Base-by-base conservation (phyloP, 2,888 invertebrate species). In the Himalopsyche anomala region DNA sequence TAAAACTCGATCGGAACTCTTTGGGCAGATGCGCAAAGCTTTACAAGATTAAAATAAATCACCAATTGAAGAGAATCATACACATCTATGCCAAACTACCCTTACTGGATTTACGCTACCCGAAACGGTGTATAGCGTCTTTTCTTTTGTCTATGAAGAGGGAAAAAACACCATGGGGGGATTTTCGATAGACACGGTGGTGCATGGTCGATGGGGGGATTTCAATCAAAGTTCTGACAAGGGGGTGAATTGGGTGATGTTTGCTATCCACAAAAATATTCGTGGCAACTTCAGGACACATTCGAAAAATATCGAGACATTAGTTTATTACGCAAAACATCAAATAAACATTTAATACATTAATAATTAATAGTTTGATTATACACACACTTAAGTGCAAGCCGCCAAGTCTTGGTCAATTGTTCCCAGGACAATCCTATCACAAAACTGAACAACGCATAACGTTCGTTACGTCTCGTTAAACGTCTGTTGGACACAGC, bases 71-170 rank as follows among this genome's bases (percentile, higher is more conserved):
- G 82, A 81, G 84, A 74, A 74, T 74, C 74, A 38, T 79, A 56
- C 85, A 87, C 87, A 62, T 56, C 56, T 55, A 54, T 28, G 28
- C 62, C 62, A 74, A 38, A 74, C 74, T 74, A 74, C 74, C 74
- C 74, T 74, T 74, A 74, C 28, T 74, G 74, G 74, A 74, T 74
- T 74, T 38, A 36, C 74, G 74, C 15, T 38, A 74, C 74, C 74
- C 74, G 36, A 38, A 74, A 74, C 74, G 36, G 74, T 36, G 36
- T 38, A 74, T 38, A 87, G 84, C 88, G 86, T 88, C 88, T 88
- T 88, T 88, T 87, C 87, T 88, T 88, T 88, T 88, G 88, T 88
- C 85, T 87, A 80, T 87, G 84, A 86, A 87, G 87, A 87, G 88
- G 87, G 88, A 85, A 82, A 87, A 83, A 74, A 82, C 38, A 51